These are phyloP conservation scores for Acipenser ruthenus DNA, from an alignment of 2,797 vertebrate species.

Conservation along the genomic window DNA sequence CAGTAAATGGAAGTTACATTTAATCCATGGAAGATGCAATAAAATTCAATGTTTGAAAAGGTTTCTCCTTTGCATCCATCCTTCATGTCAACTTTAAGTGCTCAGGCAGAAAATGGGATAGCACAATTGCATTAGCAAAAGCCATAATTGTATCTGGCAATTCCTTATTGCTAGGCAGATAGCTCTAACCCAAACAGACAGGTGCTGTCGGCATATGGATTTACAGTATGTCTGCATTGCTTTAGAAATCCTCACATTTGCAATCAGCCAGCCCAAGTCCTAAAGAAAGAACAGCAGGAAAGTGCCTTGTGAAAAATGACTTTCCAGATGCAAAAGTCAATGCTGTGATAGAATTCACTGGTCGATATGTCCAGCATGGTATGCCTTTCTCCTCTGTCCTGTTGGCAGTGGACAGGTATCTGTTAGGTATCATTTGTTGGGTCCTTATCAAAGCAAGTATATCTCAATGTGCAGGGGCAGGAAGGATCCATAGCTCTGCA, in stretches of 20 bases:
- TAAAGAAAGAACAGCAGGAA: neutral
- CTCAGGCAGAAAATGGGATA: neutral
- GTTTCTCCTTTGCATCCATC: too few relatives aligned
- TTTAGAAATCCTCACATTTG: neutral
- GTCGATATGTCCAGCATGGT: conserved; percentile 5
- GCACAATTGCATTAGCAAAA: neutral
- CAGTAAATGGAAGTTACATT: too few relatives aligned
- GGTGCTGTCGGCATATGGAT: neutral
- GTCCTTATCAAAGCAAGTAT: too few relatives aligned
- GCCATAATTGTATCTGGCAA: conserved; percentile 3
- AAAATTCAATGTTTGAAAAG: too few relatives aligned
- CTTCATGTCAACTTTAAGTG: neutral
- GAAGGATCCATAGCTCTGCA: too few relatives aligned
- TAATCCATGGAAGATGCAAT: too few relatives aligned
- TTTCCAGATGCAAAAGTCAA: neutral
- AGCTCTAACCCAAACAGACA: neutral
- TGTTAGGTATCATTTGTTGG: too few relatives aligned
- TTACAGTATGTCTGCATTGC: neutral
- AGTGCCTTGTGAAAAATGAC: neutral
- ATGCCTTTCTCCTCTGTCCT: neutral
- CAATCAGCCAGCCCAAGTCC: neutral
- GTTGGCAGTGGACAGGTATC: neutral
- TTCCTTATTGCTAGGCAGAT: neutral
- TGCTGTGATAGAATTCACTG: neutral
- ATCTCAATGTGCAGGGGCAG: too few relatives aligned